Percentiles rank a stretch among this genome's conserved stretches.
These are phyloP conservation scores for Bombyx mandarina DNA, from an alignment of 1,140 invertebrate species.

Conservation along the genomic window DNA sequence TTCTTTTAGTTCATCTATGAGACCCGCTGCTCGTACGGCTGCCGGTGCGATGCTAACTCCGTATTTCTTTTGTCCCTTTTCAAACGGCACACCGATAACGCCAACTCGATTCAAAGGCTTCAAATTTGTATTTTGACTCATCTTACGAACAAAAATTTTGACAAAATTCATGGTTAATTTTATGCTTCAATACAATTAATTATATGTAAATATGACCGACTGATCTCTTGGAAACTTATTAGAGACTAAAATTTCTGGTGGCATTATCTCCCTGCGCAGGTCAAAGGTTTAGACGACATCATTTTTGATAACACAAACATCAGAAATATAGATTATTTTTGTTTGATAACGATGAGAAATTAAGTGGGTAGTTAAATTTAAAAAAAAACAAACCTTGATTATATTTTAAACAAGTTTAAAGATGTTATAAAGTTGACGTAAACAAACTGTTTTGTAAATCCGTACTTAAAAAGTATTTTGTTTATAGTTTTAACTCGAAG, in stretches of 20 bases:
- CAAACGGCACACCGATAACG: conserved; percentile 81
- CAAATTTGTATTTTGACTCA: conserved; percentile 38
- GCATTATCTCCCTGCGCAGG: not conserved
- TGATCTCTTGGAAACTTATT: conserved; percentile 7
- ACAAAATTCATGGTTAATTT: conserved; percentile 44
- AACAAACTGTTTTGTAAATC: no score
- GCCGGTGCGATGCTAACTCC: conserved; percentile 75
- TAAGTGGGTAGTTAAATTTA: no score
- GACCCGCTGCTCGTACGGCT: conserved; percentile 67
- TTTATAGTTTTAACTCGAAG: no score
- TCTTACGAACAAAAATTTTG: conserved; percentile 40
- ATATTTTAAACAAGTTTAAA: no score
- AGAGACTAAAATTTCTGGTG: conserved; percentile 10
- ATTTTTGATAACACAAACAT: no score
- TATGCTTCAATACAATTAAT: not conserved
- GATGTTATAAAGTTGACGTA: no score
- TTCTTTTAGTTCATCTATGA: conserved; percentile 58
- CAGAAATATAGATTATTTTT: no score
- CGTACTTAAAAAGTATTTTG: no score
- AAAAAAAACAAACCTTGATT: no score
- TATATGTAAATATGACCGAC: not conserved
- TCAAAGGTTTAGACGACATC: conserved; percentile 1
- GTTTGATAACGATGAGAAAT: no score
- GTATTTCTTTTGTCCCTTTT: conserved; percentile 78
- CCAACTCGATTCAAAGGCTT: conserved; percentile 69